Conservation (phyloP, 64 coral and sea anemone species). For the Montipora sp. region DNA sequence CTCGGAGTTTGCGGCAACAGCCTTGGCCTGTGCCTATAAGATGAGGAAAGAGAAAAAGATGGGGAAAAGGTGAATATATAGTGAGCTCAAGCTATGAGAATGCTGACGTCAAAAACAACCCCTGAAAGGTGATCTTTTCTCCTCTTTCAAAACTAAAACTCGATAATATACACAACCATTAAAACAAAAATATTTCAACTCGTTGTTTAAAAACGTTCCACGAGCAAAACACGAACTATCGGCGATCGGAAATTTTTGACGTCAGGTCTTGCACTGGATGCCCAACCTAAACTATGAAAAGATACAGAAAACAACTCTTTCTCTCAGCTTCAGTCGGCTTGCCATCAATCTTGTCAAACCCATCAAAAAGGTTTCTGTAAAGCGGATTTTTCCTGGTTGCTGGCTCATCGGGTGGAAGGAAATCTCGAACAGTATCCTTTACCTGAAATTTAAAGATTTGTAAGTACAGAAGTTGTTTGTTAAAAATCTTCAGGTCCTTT, state of each 20-base stretch:
- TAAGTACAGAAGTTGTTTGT: background rate
- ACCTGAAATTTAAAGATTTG: slow-evolving; percentile 59
- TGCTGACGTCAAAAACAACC: background rate
- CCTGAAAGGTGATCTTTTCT: too few relatives aligned
- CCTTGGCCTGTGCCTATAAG: slow-evolving; percentile 84
- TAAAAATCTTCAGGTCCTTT: background rate
- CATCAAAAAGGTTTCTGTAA: slow-evolving; percentile 92
- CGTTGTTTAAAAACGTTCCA: too few relatives aligned
- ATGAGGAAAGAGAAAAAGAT: background rate
- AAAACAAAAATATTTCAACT: too few relatives aligned
- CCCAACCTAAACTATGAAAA: too few relatives aligned
- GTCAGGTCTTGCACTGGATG: too few relatives aligned
- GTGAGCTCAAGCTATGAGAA: too few relatives aligned
- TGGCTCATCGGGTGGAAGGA: slow-evolving; percentile 90
- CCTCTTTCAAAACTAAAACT: too few relatives aligned
- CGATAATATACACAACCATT: too few relatives aligned
- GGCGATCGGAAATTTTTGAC: too few relatives aligned
- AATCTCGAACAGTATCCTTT: slow-evolving; percentile 76
- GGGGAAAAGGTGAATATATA: too few relatives aligned
- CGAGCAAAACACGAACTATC: too few relatives aligned
- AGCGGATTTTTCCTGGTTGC: slow-evolving; percentile 94
- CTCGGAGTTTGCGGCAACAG: slow-evolving; percentile 74
- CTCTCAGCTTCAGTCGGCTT: slow-evolving; percentile 95
- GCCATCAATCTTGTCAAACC: slow-evolving; percentile 94
- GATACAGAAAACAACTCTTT: slow-evolving; percentile 48